phyloP scores from a whole-genome alignment of 92 coral and sea anemone genomes.

The Plumapathes pennacea region DNA sequence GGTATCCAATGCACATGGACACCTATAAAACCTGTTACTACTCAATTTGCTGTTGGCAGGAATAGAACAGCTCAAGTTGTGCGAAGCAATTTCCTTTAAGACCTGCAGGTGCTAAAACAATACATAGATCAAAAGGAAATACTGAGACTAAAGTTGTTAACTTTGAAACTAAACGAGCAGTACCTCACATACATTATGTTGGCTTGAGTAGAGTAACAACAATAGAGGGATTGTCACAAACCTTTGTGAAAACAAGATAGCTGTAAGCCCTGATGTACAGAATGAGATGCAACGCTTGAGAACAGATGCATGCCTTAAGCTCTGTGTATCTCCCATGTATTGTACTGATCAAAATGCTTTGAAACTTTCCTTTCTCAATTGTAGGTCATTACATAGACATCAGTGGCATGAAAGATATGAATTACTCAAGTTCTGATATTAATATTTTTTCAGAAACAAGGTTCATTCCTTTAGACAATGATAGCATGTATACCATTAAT shows the following conservation, averaged over 20 bases:
- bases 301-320: constrained; percentile 16
- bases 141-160: constrained; percentile 8
- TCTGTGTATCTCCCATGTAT: constrained; percentile 34
- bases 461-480: constrained; percentile 20
- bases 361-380: constrained; percentile 40
- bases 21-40: constrained; percentile 37
- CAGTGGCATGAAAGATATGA: constrained; percentile 36
- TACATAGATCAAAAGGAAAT: constrained; percentile 26
- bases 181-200: too few species aligned
- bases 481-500: constrained; percentile 46
- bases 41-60: constrained; percentile 48
- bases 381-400: constrained; percentile 41
- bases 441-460: constrained; percentile 42
- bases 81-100: constrained; percentile 46
- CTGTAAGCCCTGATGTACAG: constrained; percentile 37
- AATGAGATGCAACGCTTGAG: constrained; percentile 39
- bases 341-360: constrained; percentile 8
- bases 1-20: constrained; percentile 32
- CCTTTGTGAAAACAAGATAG: constrained; percentile 38
- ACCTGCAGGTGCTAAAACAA: constrained; percentile 39
- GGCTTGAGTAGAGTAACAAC: constrained; percentile 35
- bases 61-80: constrained; percentile 38
- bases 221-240: constrained; percentile 37
- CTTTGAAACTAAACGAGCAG: constrained; percentile 10
- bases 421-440: constrained; percentile 34